Conservation (phyloP, 2,113 vertebrate species). For the Gasterosteus nipponicus region DNA sequence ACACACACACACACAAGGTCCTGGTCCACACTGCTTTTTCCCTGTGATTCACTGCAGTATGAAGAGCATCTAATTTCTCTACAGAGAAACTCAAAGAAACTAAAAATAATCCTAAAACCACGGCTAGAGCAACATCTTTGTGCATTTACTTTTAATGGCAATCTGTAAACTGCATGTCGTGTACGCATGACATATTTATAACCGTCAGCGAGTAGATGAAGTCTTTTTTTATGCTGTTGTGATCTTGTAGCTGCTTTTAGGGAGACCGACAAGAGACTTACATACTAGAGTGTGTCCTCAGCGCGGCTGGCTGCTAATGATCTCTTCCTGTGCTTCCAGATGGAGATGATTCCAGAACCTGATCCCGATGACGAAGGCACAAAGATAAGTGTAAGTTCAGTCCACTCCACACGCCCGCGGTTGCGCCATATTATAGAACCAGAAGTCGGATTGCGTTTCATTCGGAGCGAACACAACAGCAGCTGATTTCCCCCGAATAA, state of each 20-base stretch:
- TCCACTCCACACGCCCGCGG: not conserved
- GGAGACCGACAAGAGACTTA: conserved; percentile 8
- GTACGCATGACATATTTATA: conserved; percentile 59
- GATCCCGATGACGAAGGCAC: conserved; percentile 83
- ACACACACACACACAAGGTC: not conserved
- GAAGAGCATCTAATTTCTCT: conserved; percentile 38
- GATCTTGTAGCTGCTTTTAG: conserved; percentile 24
- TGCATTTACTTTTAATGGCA: conserved; percentile 43
- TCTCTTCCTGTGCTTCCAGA: conserved; percentile 65
- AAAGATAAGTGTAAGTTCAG: conserved; percentile 84
- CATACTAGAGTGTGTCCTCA: not conserved
- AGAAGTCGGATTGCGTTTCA: conserved; percentile 1
- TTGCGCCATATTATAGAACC: not conserved
- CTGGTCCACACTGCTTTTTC: conserved; percentile 18
- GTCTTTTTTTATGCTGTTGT: conserved; percentile 8
- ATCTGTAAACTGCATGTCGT: conserved; percentile 43
- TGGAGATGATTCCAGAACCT: conserved; percentile 78
- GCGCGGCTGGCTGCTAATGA: conserved; percentile 14
- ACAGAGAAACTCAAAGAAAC: conserved; percentile 45
- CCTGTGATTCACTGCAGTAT: conserved; percentile 1
- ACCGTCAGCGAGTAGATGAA: conserved; percentile 21
- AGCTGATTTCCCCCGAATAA: conserved; percentile 65
- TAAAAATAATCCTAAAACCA: conserved; percentile 55
- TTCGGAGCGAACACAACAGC: conserved; percentile 50
- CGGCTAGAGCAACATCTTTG: conserved; percentile 23